These are phyloP conservation scores for Cotesia glomerata DNA, from an alignment of 1,140 invertebrate species.

Conservation along the genomic window DNA sequence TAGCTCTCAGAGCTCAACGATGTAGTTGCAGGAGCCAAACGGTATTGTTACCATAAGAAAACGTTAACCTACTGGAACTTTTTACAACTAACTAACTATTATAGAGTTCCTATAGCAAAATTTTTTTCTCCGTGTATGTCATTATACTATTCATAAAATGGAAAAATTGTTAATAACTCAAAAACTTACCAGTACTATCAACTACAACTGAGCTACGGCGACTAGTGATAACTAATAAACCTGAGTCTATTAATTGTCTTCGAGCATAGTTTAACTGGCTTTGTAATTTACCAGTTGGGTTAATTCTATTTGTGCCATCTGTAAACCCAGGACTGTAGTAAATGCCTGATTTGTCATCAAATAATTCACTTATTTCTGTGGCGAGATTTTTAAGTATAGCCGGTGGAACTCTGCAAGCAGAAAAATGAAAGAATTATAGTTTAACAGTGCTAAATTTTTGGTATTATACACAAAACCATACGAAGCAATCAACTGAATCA, in stretches of 20 bases:
- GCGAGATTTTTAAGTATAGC: not conserved
- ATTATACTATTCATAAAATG: not conserved
- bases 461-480: not conserved
- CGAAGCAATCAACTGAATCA: too few species aligned
- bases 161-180: not conserved
- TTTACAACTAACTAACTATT: too few species aligned
- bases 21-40: too few species aligned
- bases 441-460: not conserved
- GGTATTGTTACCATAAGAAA: too few species aligned
- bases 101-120: too few species aligned
- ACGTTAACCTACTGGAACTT: too few species aligned
- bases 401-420: not conserved
- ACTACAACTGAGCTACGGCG: not conserved
- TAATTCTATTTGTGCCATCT: not conserved
- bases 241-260: not conserved
- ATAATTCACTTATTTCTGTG: not conserved
- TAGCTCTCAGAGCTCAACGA: too few species aligned
- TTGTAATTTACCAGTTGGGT: slow-evolving; percentile 2
- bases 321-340: not conserved
- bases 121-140: too few species aligned
- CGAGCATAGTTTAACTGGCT: slow-evolving; percentile 2
- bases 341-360: not conserved
- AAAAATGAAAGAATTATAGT: not conserved
- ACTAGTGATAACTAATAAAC: not conserved
- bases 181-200: not conserved